Percentiles rank a stretch among this genome's conserved stretches.
Conservation (phyloP, 2,888 invertebrate genomes). For the Augochlorella aurata region DNA sequence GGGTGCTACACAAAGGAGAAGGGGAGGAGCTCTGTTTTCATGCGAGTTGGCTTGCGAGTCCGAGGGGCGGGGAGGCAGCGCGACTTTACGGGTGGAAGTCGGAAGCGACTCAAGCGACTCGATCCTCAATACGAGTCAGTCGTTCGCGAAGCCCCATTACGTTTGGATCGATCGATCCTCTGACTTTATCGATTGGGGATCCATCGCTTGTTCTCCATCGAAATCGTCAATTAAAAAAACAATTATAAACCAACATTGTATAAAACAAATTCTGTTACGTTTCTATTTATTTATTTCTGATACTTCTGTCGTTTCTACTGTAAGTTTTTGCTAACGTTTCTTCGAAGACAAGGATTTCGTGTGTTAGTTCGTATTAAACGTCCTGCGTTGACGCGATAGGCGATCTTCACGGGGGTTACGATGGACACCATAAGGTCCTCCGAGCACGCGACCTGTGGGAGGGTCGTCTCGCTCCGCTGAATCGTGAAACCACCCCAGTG, state of each 20-base stretch:
- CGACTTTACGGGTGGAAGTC: slow-evolving; percentile 73
- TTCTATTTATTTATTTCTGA: neutral
- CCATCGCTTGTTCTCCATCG: neutral
- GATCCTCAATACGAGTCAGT: slow-evolving; percentile 68
- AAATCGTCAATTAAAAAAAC: neutral
- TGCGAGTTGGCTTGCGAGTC: slow-evolving; percentile 71
- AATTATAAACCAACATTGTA: neutral
- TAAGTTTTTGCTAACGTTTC: neutral
- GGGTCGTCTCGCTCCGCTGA: slow-evolving; percentile 73
- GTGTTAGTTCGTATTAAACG: neutral
- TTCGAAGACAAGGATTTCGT: neutral
- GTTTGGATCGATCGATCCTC: slow-evolving; percentile 53
- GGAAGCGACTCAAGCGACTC: slow-evolving; percentile 63
- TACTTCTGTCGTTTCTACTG: neutral
- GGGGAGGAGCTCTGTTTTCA: slow-evolving; percentile 68
- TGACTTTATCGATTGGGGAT: neutral
- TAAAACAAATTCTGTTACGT: neutral
- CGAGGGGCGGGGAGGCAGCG: slow-evolving; percentile 66
- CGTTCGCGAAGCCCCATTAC: slow-evolving; percentile 55
- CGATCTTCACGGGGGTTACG: slow-evolving; percentile 67
- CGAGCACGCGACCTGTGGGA: slow-evolving; percentile 70
- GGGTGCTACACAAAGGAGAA: slow-evolving; percentile 49
- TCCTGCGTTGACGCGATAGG: slow-evolving; percentile 15
- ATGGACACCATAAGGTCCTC: slow-evolving; percentile 70
- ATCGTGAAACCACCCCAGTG: slow-evolving; percentile 67